Evolutionary conservation across 2,888 invertebrate genomes (phyloP).

Genomic region (Thereva nobilitata): DNA sequence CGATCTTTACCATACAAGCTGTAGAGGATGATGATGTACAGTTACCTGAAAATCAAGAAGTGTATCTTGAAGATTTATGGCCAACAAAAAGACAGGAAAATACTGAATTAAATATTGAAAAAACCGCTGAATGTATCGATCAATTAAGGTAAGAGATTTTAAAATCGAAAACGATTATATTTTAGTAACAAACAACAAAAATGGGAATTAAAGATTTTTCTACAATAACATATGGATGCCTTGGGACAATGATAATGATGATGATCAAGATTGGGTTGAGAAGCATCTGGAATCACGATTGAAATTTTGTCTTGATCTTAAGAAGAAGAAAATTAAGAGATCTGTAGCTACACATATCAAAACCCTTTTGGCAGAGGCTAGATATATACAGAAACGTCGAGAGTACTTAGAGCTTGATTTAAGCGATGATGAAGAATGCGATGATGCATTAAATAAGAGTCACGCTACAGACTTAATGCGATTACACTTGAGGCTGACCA

Average conservation of each 20-base stretch:
- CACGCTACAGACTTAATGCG: constrained; percentile 61
- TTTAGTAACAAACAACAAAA: constrained; percentile 1
- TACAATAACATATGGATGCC: constrained; percentile 66
- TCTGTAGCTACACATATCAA: constrained; percentile 61
- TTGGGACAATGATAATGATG: constrained; percentile 66
- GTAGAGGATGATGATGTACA: constrained; percentile 64
- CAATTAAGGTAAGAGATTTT: constrained; percentile 51
- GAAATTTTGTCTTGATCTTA: constrained; percentile 64
- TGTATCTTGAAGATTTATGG: constrained; percentile 63
- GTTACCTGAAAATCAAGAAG: constrained; percentile 62
- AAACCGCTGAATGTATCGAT: constrained; percentile 64
- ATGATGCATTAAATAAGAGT: constrained; percentile 48
- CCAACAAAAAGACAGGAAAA: constrained; percentile 63
- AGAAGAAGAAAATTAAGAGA: constrained; percentile 60
- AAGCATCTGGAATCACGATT: constrained; percentile 63
- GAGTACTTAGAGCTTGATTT: constrained; percentile 58
- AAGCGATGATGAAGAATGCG: constrained; percentile 51
- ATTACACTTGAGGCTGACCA: constrained; percentile 62
- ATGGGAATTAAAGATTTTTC: constrained; percentile 60
- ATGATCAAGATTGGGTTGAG: constrained; percentile 62
- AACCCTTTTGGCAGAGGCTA: constrained; percentile 61
- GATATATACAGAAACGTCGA: constrained; percentile 60
- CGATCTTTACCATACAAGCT: constrained; percentile 61
- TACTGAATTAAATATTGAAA: constrained; percentile 59
- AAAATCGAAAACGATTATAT: background rate